Evolutionary conservation across 2,888 invertebrate species (phyloP).

Genomic region (Caenorhabditis sinica): DNA sequence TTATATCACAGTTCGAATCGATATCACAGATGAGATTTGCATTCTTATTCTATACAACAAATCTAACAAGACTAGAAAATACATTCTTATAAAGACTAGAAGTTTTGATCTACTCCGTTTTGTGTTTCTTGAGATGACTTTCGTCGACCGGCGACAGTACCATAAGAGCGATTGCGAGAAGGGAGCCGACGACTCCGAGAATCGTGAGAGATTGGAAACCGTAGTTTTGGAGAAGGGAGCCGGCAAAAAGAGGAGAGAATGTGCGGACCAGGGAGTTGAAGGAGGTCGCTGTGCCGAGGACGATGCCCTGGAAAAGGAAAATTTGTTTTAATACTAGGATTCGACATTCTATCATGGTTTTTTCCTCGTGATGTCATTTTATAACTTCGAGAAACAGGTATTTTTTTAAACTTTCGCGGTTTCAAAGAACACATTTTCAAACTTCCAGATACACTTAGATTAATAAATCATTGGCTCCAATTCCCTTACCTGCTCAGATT

Average conservation of each 20-base stretch:
- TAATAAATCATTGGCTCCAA: not conserved
- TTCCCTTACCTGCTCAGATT: slow-evolving; percentile 70
- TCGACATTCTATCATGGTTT: too few species aligned
- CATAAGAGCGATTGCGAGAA: slow-evolving; percentile 46
- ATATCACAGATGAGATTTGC: not conserved
- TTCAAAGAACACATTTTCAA: not conserved
- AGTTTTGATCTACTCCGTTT: slow-evolving; percentile 33
- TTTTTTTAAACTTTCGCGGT: not conserved
- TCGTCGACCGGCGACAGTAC: slow-evolving; percentile 61
- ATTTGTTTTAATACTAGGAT: too few species aligned
- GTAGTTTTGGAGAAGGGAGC: slow-evolving; percentile 70
- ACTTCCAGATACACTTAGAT: not conserved
- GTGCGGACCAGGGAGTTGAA: slow-evolving; percentile 75
- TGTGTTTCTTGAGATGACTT: slow-evolving; percentile 60
- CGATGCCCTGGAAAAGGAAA: slow-evolving; percentile 71
- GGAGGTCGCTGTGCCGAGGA: slow-evolving; percentile 76
- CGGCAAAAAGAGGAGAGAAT: slow-evolving; percentile 73
- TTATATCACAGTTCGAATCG: slow-evolving; percentile 9
- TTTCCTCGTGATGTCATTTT: too few species aligned
- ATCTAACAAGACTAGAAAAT: not conserved
- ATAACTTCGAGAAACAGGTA: too few species aligned
- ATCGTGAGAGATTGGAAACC: slow-evolving; percentile 70
- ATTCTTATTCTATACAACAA: not conserved
- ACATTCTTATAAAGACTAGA: not conserved
- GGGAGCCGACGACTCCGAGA: slow-evolving; percentile 61